Evolutionary conservation across 2,888 invertebrate genomes (phyloP).

Genomic region (Endotricha flammealis): DNA sequence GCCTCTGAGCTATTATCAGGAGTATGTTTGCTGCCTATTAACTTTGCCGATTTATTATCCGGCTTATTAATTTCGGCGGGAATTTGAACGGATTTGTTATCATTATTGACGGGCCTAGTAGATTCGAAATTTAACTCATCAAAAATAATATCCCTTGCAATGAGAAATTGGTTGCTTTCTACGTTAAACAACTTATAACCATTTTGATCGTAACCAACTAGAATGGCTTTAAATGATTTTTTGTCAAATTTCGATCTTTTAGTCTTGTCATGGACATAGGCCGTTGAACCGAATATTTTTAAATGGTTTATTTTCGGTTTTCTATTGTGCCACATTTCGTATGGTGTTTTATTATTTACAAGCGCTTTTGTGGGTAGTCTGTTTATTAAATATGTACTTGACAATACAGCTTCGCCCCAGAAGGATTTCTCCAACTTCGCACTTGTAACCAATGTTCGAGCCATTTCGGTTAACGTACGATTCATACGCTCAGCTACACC

Average conservation of each 20-base stretch:
- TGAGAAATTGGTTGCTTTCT: not conserved
- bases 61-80: not conserved
- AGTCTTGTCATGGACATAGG: constrained; percentile 4
- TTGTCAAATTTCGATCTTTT: constrained; percentile 1
- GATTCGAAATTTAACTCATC: not conserved
- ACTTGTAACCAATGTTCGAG: not conserved
- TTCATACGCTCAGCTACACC: constrained; percentile 5
- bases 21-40: too few relatives aligned
- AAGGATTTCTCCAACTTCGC: constrained; percentile 7
- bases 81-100: not conserved
- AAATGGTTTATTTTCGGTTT: constrained; percentile 4
- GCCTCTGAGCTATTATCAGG: too few relatives aligned
- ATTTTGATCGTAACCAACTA: constrained; percentile 4
- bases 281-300: constrained; percentile 6
- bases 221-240: constrained; percentile 4
- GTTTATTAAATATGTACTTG: constrained; percentile 3
- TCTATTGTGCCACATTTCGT: constrained; percentile 7
- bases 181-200: too few relatives aligned
- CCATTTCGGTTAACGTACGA: not conserved
- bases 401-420: constrained; percentile 7
- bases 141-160: not conserved
- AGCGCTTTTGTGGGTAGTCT: constrained; percentile 5
- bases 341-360: constrained; percentile 4
- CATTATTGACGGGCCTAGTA: not conserved
- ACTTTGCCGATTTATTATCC: not conserved